Evolutionary conservation across 2,113 vertebrate genomes (phyloP).

Genomic region (Lepus americanus): DNA sequence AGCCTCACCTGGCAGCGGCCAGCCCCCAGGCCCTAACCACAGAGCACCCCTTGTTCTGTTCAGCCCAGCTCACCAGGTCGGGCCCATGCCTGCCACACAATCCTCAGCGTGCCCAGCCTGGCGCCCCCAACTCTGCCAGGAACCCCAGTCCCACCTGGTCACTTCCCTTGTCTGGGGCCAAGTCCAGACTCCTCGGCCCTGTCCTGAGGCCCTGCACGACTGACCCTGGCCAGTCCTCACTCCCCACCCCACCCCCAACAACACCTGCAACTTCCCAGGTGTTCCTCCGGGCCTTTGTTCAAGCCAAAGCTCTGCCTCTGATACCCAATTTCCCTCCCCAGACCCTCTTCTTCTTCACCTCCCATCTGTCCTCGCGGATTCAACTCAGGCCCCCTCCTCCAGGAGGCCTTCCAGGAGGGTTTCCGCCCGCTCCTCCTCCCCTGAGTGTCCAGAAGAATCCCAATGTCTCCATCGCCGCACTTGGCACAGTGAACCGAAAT

Average conservation of each 20-base stretch:
- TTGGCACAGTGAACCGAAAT: neutral
- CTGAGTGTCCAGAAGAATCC: neutral
- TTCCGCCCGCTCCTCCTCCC: neutral
- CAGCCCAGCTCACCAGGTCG: neutral
- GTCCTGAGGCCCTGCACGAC: neutral
- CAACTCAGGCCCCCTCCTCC: neutral
- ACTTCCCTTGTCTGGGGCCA: neutral
- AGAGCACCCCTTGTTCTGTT: rapidly evolving
- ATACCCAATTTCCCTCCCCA: neutral
- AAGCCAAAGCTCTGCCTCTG: neutral
- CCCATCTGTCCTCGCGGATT: neutral
- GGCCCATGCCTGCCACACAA: neutral
- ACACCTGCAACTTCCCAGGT: neutral
- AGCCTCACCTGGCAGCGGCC: neutral
- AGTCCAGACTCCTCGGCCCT: neutral
- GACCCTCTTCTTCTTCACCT: neutral
- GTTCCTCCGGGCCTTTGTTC: neutral
- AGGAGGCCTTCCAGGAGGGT: neutral
- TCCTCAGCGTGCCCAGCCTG: neutral
- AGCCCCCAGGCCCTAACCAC: neutral
- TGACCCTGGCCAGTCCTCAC: neutral
- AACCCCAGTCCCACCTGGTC: neutral
- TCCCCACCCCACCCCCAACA: too few species aligned
- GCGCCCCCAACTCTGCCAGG: neutral
- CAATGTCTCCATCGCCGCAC: neutral